These are phyloP conservation scores for Schizopygopsis pylzovi DNA, from an alignment of 2,797 vertebrate genomes.

Conservation along the genomic window DNA sequence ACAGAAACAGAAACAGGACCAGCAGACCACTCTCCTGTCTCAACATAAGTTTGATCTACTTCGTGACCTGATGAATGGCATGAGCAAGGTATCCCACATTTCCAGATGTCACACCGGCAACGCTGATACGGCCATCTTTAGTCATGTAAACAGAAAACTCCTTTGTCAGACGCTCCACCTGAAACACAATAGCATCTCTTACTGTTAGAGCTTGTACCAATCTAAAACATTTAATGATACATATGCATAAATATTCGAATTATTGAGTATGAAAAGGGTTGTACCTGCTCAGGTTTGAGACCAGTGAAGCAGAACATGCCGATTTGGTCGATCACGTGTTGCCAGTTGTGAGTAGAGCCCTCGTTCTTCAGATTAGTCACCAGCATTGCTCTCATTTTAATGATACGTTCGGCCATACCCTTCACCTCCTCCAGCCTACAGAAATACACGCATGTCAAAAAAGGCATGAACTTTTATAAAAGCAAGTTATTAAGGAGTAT, in stretches of 20 bases:
- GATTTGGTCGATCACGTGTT: conserved; percentile 96
- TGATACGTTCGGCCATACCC: conserved; percentile 95
- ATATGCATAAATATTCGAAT: background rate
- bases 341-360: conserved; percentile 93
- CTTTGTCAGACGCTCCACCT: conserved; percentile 94
- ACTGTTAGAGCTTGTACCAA: background rate
- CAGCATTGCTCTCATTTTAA: conserved; percentile 93
- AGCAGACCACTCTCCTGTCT: background rate
- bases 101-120: conserved; percentile 91
- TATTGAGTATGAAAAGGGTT: background rate
- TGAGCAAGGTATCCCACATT: conserved; percentile 93
- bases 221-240: background rate
- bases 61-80: conserved; percentile 92
- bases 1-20: conserved; percentile 18
- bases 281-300: conserved; percentile 95
- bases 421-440: conserved; percentile 93
- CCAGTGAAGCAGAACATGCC: conserved; percentile 99
- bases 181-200: conserved; percentile 8
- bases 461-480: background rate
- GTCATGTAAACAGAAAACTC: conserved; percentile 98
- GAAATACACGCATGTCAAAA: background rate
- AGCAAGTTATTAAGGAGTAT: background rate
- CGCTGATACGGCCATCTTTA: conserved; percentile 96
- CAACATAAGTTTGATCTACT: conserved; percentile 70
- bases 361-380: conserved; percentile 92